Evolutionary conservation across 2,888 invertebrate genomes (phyloP).

Genomic region (Lymantria monacha): DNA sequence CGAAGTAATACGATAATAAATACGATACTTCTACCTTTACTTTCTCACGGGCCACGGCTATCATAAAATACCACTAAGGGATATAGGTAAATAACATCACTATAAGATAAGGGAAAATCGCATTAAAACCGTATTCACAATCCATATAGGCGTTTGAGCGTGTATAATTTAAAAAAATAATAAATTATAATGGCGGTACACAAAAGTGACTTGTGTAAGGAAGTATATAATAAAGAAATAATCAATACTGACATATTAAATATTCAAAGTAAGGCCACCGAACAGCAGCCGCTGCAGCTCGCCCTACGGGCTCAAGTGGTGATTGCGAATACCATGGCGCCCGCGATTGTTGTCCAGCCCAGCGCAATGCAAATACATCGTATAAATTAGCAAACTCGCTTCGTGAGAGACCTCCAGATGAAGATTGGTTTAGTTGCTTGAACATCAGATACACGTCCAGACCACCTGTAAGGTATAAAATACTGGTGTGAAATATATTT

Average conservation of each 20-base stretch:
- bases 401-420: slow-evolving; percentile 84
- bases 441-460: slow-evolving; percentile 91
- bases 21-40: too few relatives aligned
- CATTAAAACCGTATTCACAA: too few relatives aligned
- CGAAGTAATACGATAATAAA: too few relatives aligned
- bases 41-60: too few relatives aligned
- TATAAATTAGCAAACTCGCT: slow-evolving; percentile 85
- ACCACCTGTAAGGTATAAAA: slow-evolving; percentile 68
- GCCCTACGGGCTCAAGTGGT: slow-evolving; percentile 83
- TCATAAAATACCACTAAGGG: too few relatives aligned
- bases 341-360: slow-evolving; percentile 86
- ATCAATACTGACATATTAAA: slow-evolving; percentile 84
- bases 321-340: slow-evolving; percentile 86
- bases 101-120: too few relatives aligned
- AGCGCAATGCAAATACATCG: slow-evolving; percentile 87
- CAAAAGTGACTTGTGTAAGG: too few relatives aligned
- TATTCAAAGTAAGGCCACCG: slow-evolving; percentile 89
- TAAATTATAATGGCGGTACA: too few relatives aligned
- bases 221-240: too few relatives aligned
- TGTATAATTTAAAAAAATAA: too few relatives aligned
- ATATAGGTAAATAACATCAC: too few relatives aligned
- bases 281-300: slow-evolving; percentile 83
- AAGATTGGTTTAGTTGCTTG: slow-evolving; percentile 87
- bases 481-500: neutral
- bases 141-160: too few relatives aligned